Evolutionary conservation across 2,888 invertebrate species (phyloP).

Genomic region (Drosophila monieri): DNA sequence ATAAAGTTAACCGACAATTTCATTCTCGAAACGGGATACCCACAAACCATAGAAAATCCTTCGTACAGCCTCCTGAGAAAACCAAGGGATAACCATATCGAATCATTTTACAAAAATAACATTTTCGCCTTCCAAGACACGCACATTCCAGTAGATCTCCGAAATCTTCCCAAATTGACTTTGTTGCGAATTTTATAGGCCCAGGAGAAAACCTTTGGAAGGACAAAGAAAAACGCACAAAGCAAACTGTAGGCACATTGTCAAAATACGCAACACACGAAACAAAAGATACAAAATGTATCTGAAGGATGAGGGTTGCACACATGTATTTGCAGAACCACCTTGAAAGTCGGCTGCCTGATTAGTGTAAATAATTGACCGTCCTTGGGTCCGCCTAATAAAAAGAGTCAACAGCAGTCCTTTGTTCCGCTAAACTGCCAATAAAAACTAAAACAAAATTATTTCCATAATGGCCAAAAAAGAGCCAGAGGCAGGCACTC

Average conservation of each 20-base stretch:
- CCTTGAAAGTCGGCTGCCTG: slow-evolving; percentile 57
- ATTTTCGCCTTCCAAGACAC: slow-evolving; percentile 27
- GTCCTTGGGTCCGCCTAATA: slow-evolving; percentile 50
- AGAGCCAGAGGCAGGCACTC: slow-evolving; percentile 46
- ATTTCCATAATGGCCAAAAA: slow-evolving; percentile 62
- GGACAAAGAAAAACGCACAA: slow-evolving; percentile 59
- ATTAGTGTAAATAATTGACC: slow-evolving; percentile 78
- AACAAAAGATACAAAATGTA: slow-evolving; percentile 34
- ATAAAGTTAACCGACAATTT: slow-evolving; percentile 30
- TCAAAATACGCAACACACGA: slow-evolving; percentile 73
- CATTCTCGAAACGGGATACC: slow-evolving; percentile 26
- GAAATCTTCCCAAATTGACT: slow-evolving; percentile 67
- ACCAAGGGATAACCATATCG: slow-evolving; percentile 57
- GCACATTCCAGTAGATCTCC: slow-evolving; percentile 8
- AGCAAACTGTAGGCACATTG: slow-evolving; percentile 67
- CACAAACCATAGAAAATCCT: slow-evolving; percentile 61
- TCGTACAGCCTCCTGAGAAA: slow-evolving; percentile 32
- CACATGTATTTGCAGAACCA: slow-evolving; percentile 30
- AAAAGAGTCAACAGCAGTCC: slow-evolving; percentile 61
- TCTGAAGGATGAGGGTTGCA: slow-evolving; percentile 53
- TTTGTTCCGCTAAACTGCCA: slow-evolving; percentile 77
- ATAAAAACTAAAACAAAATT: slow-evolving; percentile 78
- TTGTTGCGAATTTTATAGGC: slow-evolving; percentile 79
- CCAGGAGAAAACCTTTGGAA: slow-evolving; percentile 36
- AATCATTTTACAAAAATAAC: slow-evolving; percentile 49